Base-by-base conservation (phyloP, 2,888 invertebrate species). In the Lymantria monacha region DNA sequence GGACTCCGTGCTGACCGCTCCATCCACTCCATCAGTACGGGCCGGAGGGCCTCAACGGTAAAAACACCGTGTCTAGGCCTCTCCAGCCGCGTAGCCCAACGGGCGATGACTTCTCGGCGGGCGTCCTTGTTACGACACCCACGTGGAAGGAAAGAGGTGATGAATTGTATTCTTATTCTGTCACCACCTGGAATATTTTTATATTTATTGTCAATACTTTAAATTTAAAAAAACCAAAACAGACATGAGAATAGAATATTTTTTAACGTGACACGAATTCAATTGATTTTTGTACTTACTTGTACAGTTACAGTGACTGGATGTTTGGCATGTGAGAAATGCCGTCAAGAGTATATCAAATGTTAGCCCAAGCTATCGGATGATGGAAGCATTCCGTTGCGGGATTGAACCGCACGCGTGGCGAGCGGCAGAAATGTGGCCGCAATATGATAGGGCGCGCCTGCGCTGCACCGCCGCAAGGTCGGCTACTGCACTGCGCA, bases 401-500 rank as follows among this genome's bases (percentile, higher is more conserved):
- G 85, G 79, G 75, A 70, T 64, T 76, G 85, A 75, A 83, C 81
- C 81, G 85, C 87, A 86, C 85, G 89, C 87, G 86, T 79, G 81
- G 74, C 82, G 86, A 74, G 66, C 85, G 73, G 75, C 86, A 81
- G 88, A 81, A 81, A 87, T 89, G 87, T 82, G 86, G 82, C 71
- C 78, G 87, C 75, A 81, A 89, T 76, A 57, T 63, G 86, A 89
- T 76, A 85, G 77, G 70, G 46, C 55, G 66, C 63, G 76, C 67
- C 72, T 62, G 62, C 63, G 65, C 64, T 51, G 62, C 74, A 65
- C 64, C 51, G 62, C 74, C 72, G 81, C 90, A 89, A 89, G 90
- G 89, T 82, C 89, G 85, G 87, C 89, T 89, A 87, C 90, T 85
- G 90, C 82, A 87, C 83, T 79, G 82, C 84, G 85, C 84, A 71